Evolutionary conservation across 2,113 vertebrate species (phyloP).

Genomic region (Gobio gobio): DNA sequence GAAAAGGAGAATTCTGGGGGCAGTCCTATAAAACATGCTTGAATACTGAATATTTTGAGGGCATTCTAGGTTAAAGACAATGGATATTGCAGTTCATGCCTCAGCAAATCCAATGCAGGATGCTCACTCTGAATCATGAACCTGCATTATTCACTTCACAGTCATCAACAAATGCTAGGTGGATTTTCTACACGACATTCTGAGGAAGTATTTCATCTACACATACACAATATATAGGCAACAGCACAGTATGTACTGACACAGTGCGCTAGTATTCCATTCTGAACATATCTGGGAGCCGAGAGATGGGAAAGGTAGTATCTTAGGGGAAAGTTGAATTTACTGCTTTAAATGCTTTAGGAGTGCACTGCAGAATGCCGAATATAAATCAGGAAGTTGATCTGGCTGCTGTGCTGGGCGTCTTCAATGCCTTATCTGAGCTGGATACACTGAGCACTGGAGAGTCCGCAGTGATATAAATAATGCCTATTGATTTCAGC

Average conservation of each 20-base stretch:
- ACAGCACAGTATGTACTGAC: background rate
- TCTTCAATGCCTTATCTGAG: constrained; percentile 70
- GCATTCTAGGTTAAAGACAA: background rate
- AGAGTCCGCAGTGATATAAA: constrained; percentile 63
- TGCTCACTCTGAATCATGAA: too few species aligned
- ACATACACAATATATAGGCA: background rate
- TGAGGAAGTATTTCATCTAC: background rate
- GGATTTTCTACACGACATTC: background rate
- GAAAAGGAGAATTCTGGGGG: background rate
- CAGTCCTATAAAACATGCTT: background rate
- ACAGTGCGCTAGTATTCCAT: background rate
- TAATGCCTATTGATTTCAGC: constrained; percentile 62
- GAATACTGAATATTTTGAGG: background rate
- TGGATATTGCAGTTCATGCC: background rate
- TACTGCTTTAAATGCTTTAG: constrained; percentile 34
- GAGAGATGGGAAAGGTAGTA: constrained; percentile 13
- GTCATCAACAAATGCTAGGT: background rate
- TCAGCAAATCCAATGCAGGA: background rate
- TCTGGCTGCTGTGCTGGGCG: constrained; percentile 66
- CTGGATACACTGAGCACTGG: constrained; percentile 67
- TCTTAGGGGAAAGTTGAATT: background rate
- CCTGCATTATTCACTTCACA: background rate
- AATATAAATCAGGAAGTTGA: constrained; percentile 73
- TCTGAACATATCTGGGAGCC: background rate
- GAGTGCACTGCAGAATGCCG: constrained; percentile 49